These are phyloP conservation scores for Perognathus longimembris DNA, from an alignment of 2,113 vertebrate genomes.

Conservation along the genomic window DNA sequence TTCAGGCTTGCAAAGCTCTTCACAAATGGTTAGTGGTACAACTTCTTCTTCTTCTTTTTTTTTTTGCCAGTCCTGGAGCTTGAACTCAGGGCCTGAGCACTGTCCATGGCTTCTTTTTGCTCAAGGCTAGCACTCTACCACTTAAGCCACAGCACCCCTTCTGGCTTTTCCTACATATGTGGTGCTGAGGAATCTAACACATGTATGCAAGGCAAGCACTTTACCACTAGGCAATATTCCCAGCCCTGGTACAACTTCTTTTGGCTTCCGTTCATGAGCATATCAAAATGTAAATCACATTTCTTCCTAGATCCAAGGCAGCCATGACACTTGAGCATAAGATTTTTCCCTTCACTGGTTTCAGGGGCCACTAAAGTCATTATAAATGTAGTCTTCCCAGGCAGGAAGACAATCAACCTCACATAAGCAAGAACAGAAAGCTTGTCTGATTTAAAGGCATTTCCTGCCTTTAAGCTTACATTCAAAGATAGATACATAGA, in stretches of 20 bases:
- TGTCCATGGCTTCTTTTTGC: too few species aligned
- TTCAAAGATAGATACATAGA: background rate
- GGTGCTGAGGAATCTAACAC: too few species aligned
- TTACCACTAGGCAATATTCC: too few species aligned
- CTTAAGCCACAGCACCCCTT: too few species aligned
- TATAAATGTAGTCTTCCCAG: background rate
- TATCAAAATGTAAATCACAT: slow-evolving; percentile 74
- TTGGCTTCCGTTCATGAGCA: slow-evolving; percentile 57
- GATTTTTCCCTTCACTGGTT: slow-evolving; percentile 42
- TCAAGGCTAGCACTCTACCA: too few species aligned
- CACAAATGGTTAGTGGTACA: slow-evolving; percentile 61
- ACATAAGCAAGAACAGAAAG: slow-evolving; percentile 56
- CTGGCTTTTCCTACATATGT: too few species aligned
- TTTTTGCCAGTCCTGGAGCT: too few species aligned
- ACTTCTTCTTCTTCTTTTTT: too few species aligned
- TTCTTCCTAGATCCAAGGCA: slow-evolving; percentile 47
- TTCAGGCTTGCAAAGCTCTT: slow-evolving; percentile 49
- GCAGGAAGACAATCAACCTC: slow-evolving; percentile 10
- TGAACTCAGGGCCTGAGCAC: too few species aligned
- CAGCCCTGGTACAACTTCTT: slow-evolving; percentile 58
- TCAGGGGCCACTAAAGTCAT: too few species aligned
- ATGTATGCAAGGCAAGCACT: too few species aligned
- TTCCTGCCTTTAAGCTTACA: background rate
- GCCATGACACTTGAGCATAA: background rate
- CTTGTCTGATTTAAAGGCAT: slow-evolving; percentile 63